These are phyloP conservation scores for Ceramica pisi DNA, from an alignment of 2,888 invertebrate genomes.

Conservation along the genomic window DNA sequence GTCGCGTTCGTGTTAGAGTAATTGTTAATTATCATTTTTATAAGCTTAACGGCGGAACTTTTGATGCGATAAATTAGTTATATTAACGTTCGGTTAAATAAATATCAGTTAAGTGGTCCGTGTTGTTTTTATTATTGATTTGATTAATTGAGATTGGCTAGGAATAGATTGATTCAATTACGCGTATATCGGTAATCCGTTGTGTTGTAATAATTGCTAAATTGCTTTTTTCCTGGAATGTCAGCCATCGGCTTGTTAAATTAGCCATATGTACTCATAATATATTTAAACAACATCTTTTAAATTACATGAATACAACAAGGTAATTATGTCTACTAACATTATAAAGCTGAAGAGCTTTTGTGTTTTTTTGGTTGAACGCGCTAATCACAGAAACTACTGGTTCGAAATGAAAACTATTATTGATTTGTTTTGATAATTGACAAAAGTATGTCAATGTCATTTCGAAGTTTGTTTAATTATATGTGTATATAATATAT, in stretches of 20 bases:
- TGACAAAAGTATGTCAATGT: no score
- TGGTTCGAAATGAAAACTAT: no score
- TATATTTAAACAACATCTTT: no score
- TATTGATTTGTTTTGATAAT: no score
- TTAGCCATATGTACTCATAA: no score
- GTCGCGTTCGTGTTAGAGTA: constrained; percentile 76
- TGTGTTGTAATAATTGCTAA: constrained; percentile 9
- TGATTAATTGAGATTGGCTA: constrained; percentile 41
- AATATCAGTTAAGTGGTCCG: constrained; percentile 51
- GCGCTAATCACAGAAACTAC: no score
- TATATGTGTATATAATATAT: no score
- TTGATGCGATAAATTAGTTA: constrained; percentile 73
- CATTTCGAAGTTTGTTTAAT: no score
- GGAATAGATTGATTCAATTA: constrained; percentile 34
- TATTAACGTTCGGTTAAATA: constrained; percentile 65
- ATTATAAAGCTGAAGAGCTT: no score
- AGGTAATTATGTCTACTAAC: no score
- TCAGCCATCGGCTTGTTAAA: background rate
- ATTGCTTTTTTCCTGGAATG: constrained; percentile 2
- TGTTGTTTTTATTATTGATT: constrained; percentile 61
- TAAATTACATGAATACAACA: no score
- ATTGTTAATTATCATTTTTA: constrained; percentile 90
- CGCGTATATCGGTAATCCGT: constrained; percentile 12
- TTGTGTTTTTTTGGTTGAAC: no score
- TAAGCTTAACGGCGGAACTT: constrained; percentile 77